A percentile compares a stretch with the other conserved stretches of the same genome.
Evolutionary conservation across 2,888 invertebrate genomes (phyloP).

Genomic region (Leptinotarsa haldemani): DNA sequence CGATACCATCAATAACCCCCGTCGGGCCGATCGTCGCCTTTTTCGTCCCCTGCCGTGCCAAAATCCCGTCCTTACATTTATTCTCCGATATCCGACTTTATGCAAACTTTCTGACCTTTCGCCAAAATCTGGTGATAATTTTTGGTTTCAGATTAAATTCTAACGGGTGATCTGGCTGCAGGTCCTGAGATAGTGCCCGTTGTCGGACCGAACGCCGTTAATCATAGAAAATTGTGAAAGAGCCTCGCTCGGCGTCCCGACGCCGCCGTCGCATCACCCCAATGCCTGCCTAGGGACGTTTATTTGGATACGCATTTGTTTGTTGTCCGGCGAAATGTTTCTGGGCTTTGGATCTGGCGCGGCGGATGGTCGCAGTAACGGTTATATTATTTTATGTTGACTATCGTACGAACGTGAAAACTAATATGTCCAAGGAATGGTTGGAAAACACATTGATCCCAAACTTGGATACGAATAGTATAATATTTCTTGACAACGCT

Average conservation of each 20-base stretch:
- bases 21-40: constrained; percentile 8
- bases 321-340: constrained; percentile 50
- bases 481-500: no score
- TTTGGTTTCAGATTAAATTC: constrained; percentile 52
- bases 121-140: constrained; percentile 52
- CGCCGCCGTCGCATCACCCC: constrained; percentile 47
- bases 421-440: no score
- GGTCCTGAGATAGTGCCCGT: constrained; percentile 44
- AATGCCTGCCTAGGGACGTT: constrained; percentile 41
- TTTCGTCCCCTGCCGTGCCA: constrained; percentile 57
- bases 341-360: constrained; percentile 33
- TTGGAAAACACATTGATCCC: no score
- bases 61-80: constrained; percentile 50
- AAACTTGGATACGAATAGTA: no score
- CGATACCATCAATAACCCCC: constrained; percentile 18
- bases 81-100: constrained; percentile 38
- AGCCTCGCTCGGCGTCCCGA: constrained; percentile 42
- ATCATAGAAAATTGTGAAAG: constrained; percentile 46
- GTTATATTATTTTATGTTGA: not conserved
- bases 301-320: constrained; percentile 54
- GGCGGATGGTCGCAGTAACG: constrained; percentile 17
- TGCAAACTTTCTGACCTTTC: constrained; percentile 45
- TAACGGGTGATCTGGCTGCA: constrained; percentile 41
- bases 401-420: no score
- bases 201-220: constrained; percentile 41